These are phyloP conservation scores for Loris lydekkerianus DNA, from an alignment of 2,797 vertebrate species.

Conservation along the genomic window DNA sequence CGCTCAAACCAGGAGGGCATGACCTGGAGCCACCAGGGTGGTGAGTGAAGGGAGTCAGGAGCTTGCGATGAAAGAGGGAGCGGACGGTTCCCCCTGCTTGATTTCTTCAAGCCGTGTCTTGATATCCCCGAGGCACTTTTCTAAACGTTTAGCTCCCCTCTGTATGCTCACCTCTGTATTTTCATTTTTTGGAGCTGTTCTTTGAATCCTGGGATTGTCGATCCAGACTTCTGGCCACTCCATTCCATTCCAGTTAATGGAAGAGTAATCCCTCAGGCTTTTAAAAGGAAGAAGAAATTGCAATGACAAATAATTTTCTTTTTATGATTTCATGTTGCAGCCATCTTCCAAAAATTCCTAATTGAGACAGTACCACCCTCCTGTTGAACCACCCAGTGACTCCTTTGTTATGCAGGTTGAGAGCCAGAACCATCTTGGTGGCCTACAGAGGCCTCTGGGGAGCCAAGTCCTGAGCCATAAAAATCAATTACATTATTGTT, in stretches of 20 bases:
- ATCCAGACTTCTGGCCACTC: neutral
- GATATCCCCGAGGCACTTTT: neutral
- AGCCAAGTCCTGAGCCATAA: neutral
- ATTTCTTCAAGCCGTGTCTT: neutral
- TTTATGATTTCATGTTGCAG: neutral
- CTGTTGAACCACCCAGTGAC: neutral
- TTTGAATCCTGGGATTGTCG: neutral
- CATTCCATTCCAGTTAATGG: neutral
- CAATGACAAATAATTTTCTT: neutral
- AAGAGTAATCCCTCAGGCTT: neutral
- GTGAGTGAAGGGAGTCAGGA: neutral
- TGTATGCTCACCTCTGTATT: neutral
- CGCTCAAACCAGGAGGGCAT: accelerated
- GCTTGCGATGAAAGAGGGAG: neutral
- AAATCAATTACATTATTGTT: neutral
- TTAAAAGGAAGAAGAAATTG: neutral
- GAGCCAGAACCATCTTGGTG: neutral
- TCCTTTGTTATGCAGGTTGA: neutral
- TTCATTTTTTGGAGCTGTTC: neutral
- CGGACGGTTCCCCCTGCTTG: neutral
- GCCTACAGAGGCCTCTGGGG: neutral
- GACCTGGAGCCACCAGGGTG: neutral
- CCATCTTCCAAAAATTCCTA: neutral
- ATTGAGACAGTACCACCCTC: neutral
- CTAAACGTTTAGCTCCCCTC: conserved; percentile 3